A percentile compares a stretch with the other conserved stretches of the same genome.
These are phyloP conservation scores for Asarcornis scutulata DNA, from an alignment of 2,113 vertebrate genomes.

Conservation along the genomic window DNA sequence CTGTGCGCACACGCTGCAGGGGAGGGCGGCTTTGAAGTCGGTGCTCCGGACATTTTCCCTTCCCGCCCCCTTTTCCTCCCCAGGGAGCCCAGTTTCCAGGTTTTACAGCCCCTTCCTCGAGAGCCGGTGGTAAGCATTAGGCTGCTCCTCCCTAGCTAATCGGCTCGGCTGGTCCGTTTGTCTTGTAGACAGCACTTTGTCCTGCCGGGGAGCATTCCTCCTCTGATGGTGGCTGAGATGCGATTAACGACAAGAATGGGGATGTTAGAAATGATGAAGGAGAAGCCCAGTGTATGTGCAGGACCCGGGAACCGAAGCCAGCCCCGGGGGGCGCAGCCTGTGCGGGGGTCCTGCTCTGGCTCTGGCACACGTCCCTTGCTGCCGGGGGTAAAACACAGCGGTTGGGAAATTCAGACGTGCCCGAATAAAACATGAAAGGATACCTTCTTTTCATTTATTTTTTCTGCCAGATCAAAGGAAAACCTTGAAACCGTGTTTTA, in stretches of 20 bases:
- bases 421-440: background rate
- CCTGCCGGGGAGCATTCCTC: background rate
- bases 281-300: background rate
- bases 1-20: background rate
- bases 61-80: background rate
- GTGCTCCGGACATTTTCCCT: background rate
- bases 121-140: background rate
- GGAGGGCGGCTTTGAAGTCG: slow-evolving; percentile 42
- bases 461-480: background rate
- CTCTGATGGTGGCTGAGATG: background rate
- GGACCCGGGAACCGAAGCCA: background rate
- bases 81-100: background rate
- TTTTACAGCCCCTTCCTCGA: background rate
- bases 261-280: background rate
- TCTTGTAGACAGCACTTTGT: background rate
- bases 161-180: background rate
- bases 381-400: fast-evolving
- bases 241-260: background rate
- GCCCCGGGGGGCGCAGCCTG: fast-evolving
- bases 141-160: background rate
- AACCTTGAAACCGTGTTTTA: background rate
- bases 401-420: background rate
- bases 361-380: fast-evolving
- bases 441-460: background rate
- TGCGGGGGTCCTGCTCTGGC: background rate